Evolutionary conservation across 2,113 vertebrate species (phyloP).

Genomic region (Coregonus clupeaformis): DNA sequence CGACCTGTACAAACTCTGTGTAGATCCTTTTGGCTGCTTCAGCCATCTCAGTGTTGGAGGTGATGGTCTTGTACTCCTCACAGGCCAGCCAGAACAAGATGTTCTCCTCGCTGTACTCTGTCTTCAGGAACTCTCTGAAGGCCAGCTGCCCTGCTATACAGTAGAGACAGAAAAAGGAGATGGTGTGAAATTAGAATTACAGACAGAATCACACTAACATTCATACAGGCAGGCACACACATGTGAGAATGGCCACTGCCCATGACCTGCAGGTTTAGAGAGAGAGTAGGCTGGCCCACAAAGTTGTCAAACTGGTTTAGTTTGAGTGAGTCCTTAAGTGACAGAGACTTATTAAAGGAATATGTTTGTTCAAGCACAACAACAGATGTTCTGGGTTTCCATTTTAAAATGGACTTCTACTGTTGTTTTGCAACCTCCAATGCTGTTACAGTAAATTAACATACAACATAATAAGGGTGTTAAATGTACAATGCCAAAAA

Average conservation of each 20-base stretch:
- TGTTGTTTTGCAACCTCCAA: not conserved
- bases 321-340: not conserved
- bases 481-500: not conserved
- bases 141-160: constrained; percentile 77
- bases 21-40: constrained; percentile 78
- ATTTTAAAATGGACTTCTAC: not conserved
- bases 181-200: not conserved
- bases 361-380: not conserved
- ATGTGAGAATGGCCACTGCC: not conserved
- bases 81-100: constrained; percentile 85
- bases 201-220: constrained; percentile 1
- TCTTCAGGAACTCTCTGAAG: constrained; percentile 82
- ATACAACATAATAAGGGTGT: not conserved
- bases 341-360: not conserved
- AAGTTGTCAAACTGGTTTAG: constrained; percentile 1
- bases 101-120: constrained; percentile 88
- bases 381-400: not conserved
- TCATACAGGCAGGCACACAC: not conserved
- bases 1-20: constrained; percentile 79
- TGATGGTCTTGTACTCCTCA: constrained; percentile 81
- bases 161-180: constrained; percentile 18
- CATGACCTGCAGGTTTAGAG: not conserved
- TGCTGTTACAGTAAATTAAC: not conserved
- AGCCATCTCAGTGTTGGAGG: constrained; percentile 63
- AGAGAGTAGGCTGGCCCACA: not conserved